Evolutionary conservation across 1,140 invertebrate species (phyloP).

Genomic region (Zelostemma sp.): DNA sequence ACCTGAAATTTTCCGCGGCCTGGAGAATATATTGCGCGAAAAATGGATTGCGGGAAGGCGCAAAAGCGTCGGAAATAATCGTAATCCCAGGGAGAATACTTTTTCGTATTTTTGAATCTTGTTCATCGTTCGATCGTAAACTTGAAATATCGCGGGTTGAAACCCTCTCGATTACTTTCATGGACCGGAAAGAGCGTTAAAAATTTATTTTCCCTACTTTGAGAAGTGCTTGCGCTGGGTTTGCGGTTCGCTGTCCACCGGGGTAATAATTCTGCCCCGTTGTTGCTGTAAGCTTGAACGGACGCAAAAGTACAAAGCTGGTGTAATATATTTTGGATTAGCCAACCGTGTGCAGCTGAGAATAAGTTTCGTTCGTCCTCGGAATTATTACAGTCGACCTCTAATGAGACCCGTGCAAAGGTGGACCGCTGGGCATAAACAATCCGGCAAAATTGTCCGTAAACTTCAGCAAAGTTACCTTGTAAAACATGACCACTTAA

Average conservation of each 20-base stretch:
- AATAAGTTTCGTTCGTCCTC: conserved; percentile 52
- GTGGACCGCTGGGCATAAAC: no score
- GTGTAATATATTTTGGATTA: conserved; percentile 67
- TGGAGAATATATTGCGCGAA: conserved; percentile 17
- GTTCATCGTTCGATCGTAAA: neutral
- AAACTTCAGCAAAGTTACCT: no score
- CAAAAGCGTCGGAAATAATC: conserved; percentile 8
- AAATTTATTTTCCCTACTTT: conserved; percentile 55
- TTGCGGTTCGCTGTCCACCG: conserved; percentile 54
- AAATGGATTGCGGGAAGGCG: conserved; percentile 26
- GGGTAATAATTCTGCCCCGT: conserved; percentile 58
- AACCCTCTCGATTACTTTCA: conserved; percentile 23
- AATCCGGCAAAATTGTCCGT: no score
- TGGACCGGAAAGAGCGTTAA: conserved; percentile 29
- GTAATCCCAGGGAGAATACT: neutral
- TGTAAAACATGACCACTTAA: no score
- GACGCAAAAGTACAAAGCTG: conserved; percentile 63
- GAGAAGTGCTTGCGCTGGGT: conserved; percentile 54
- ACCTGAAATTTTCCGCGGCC: conserved; percentile 24
- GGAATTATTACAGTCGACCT: conserved; percentile 58
- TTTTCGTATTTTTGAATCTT: neutral
- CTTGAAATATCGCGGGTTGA: conserved; percentile 22
- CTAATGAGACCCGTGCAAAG: conserved; percentile 48
- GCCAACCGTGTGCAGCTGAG: conserved; percentile 22
- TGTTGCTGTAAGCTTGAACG: conserved; percentile 36